Conservation (phyloP, 2,797 vertebrate genomes). For the Pseudochirops cupreus region DNA sequence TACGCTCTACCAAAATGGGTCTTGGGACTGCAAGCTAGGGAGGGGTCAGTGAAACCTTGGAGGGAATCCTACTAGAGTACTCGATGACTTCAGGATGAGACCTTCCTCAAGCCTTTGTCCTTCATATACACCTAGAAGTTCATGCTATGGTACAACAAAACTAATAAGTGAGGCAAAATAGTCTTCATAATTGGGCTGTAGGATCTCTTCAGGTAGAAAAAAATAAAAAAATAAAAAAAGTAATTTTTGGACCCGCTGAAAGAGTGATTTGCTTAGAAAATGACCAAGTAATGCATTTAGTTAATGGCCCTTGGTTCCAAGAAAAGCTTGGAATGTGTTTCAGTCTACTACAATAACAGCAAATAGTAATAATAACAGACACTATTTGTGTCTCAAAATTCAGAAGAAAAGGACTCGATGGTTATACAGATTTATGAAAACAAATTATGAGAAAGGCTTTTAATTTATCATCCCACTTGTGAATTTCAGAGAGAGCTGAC, state of each 20-base stretch:
- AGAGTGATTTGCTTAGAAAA: constrained; percentile 16
- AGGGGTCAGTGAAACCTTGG: not conserved
- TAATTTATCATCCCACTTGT: not conserved
- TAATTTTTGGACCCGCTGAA: not conserved
- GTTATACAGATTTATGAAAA: not conserved
- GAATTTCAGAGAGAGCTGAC: constrained; percentile 19
- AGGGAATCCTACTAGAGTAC: not conserved
- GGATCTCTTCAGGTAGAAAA: not conserved
- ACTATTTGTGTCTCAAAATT: constrained; percentile 56
- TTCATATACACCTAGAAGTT: constrained; percentile 27
- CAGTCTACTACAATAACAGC: constrained; percentile 18
- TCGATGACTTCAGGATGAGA: not conserved
- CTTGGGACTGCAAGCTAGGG: not conserved
- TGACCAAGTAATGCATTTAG: not conserved
- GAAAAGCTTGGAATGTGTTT: constrained; percentile 7
- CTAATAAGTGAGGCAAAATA: constrained; percentile 43
- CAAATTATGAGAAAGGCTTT: constrained; percentile 17
- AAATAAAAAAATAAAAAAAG: not conserved
- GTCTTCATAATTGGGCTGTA: constrained; percentile 34
- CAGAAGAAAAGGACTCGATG: not conserved
- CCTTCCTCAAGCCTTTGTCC: not conserved
- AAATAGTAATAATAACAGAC: constrained; percentile 12
- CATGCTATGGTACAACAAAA: not conserved
- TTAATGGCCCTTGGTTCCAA: constrained; percentile 3
- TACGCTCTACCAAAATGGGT: not conserved